Percentiles rank a stretch among this genome's conserved stretches.
Evolutionary conservation across 2,888 invertebrate species (phyloP).

Genomic region (Apotomis turbidana): DNA sequence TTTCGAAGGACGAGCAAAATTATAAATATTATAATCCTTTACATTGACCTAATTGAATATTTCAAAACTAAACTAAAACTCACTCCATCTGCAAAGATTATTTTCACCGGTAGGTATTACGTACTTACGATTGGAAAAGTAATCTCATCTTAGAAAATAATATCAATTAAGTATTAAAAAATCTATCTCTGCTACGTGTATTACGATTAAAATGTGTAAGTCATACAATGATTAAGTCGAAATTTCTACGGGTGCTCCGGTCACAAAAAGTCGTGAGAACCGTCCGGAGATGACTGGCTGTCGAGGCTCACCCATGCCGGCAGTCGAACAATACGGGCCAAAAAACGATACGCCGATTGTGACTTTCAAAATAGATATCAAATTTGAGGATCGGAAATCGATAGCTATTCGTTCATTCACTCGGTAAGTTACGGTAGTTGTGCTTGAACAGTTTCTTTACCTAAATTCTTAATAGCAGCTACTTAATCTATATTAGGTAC

Average conservation of each 20-base stretch:
- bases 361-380: conserved; percentile 66
- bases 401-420: conserved; percentile 15
- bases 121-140: too few relatives aligned
- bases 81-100: too few relatives aligned
- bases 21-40: too few relatives aligned
- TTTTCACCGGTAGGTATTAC: too few relatives aligned
- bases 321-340: conserved; percentile 59
- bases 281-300: conserved; percentile 54
- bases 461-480: not conserved
- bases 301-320: conserved; percentile 45
- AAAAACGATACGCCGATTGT: conserved; percentile 61
- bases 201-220: conserved; percentile 62
- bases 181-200: conserved; percentile 42
- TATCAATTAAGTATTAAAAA: conserved; percentile 8
- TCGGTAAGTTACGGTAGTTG: not conserved
- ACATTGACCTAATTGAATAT: too few relatives aligned
- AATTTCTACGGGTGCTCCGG: conserved; percentile 66
- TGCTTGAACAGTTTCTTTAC: not conserved
- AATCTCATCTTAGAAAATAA: conserved; percentile 14
- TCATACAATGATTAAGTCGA: conserved; percentile 64
- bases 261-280: conserved; percentile 75
- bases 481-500: too few relatives aligned
- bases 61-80: too few relatives aligned
- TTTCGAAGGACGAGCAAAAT: too few relatives aligned
- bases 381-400: conserved; percentile 52